phyloP scores from a whole-genome alignment of 2,797 vertebrate species.

The Urosaurus nigricauda region DNA sequence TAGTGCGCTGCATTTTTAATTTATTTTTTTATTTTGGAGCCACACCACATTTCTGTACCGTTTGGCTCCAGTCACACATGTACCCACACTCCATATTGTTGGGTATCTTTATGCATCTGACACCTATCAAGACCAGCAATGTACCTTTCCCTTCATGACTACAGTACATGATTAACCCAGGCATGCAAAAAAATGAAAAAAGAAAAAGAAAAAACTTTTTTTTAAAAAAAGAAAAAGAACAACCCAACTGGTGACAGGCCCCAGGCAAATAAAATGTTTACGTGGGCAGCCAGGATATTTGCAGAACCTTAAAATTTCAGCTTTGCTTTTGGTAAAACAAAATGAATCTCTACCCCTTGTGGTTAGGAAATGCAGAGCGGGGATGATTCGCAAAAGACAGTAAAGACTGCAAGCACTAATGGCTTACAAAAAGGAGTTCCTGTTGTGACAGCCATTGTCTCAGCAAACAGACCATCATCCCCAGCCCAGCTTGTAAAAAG shows the following conservation, averaged over 20 bases:
- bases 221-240: slow-evolving; percentile 1
- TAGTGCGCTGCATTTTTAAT: not conserved
- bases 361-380: slow-evolving; percentile 4
- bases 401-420: not conserved
- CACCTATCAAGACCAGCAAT: slow-evolving; percentile 34
- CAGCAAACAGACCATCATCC: not conserved
- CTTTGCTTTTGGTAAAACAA: slow-evolving; percentile 44
- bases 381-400: not conserved
- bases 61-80: slow-evolving; percentile 12
- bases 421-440: not conserved
- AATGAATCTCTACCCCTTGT: slow-evolving; percentile 17
- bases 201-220: not conserved
- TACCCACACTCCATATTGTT: slow-evolving; percentile 18
- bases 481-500: slow-evolving; percentile 1
- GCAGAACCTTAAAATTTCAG: slow-evolving; percentile 48
- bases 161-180: slow-evolving; percentile 51
- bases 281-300: slow-evolving; percentile 49
- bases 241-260: slow-evolving; percentile 35
- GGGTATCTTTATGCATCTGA: slow-evolving; percentile 27
- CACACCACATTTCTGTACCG: slow-evolving; percentile 21
- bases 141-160: slow-evolving; percentile 45
- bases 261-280: slow-evolving; percentile 43
- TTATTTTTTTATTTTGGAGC: not conserved
- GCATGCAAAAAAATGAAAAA: slow-evolving; percentile 44
- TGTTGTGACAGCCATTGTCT: not conserved